Base-by-base conservation (phyloP, 2,113 vertebrate genomes). In the Redunca redunca region DNA sequence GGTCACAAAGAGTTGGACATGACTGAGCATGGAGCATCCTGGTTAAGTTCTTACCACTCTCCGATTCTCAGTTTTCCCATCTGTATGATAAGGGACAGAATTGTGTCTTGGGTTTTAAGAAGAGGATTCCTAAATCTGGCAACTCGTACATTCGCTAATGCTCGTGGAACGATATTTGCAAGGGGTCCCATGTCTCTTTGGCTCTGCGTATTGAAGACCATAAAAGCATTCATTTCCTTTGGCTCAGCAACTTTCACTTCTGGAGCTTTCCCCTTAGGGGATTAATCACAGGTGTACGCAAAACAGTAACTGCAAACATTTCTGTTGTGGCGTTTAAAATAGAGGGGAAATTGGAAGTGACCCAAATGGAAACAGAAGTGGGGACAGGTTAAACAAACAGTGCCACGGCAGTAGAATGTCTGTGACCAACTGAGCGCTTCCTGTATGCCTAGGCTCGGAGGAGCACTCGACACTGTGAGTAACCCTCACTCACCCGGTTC, bases 311-410 rank as follows among this genome's bases (percentile, higher is more conserved):
- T 25, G 10, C 33, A 62, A 28, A 71, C 48, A 16, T 90, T 87
- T 84, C 84, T 94, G 55, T 78, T 80, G 33, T 33, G 28, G 14
- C 10, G 3, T 77, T 93, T 86, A 77, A 96, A 67, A 67, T 16
- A 92, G 92, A 97, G 81, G 87, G 36, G 11, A 48, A 28, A 50
- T 23, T 60, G 94, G 71, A 96, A 83, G 60, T 33, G 91, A 40
- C 46, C 48, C 57, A 71, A 33, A 86, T 36, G 50, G 74, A 81
- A 93, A 43, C 91, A 21, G 4, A 7, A 33, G 14, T 17, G 46
- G 67, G 67, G 52, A 36, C 15, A 77, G 21, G 21, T 55, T 91
- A 81, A 48, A 53, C 17, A 33, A 33, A 62, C 7, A 7, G n/a
- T 7, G 53, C 26, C 36, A 30, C 0, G 46, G 52, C 36, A 30